phyloP scores from a whole-genome alignment of 92 coral and sea anemone species.

The Metridium senile region DNA sequence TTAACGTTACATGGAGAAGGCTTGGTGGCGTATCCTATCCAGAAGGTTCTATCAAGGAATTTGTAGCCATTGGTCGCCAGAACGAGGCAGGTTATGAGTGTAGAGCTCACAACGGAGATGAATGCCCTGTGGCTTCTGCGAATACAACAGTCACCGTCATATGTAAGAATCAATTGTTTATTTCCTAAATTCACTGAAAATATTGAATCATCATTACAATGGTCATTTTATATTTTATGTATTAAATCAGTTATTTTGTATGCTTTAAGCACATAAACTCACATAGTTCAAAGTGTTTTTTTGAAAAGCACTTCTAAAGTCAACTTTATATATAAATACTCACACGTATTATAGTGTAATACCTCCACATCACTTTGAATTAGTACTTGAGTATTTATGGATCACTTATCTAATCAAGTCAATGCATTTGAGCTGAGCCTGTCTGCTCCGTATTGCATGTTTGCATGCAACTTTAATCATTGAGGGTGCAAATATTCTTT shows the following conservation, averaged over 20 bases:
- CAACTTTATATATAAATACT: no score
- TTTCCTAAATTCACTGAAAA: not conserved
- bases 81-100: constrained; percentile 40
- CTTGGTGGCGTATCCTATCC: constrained; percentile 7
- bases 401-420: no score
- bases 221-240: not conserved
- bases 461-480: not conserved
- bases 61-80: constrained; percentile 10
- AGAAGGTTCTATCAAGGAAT: not conserved
- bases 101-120: constrained; percentile 46
- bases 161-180: not conserved
- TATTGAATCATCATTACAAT: no score
- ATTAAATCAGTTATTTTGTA: not conserved
- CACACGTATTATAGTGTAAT: no score
- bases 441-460: not conserved
- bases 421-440: no score
- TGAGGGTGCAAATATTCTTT: no score
- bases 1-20: constrained; percentile 38
- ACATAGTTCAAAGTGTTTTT: no score
- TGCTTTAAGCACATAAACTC: no score
- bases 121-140: constrained; percentile 8
- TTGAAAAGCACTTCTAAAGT: no score
- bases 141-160: constrained; percentile 5
- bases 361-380: no score
- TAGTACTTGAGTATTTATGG: no score